A percentile compares a stretch with the other conserved stretches of the same genome.
Conservation (phyloP, 53 echinoderm and acorn worm genomes). For the Paracentrotus lividus region DNA sequence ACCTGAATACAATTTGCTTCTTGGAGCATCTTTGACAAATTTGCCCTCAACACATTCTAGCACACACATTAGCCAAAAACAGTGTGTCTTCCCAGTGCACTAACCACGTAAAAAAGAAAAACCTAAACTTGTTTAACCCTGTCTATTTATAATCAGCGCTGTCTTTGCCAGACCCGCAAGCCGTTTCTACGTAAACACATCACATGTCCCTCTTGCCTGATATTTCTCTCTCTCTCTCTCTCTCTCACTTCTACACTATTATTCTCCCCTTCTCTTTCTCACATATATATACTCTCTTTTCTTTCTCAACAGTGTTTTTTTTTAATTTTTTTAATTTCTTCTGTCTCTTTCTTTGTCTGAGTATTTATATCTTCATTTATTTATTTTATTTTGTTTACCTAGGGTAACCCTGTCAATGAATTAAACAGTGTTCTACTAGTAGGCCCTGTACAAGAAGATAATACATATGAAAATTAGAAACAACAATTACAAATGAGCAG, state of each 20-base stretch:
- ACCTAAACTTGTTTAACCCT: conserved; percentile 39
- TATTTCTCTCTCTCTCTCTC: background rate
- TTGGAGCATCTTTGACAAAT: background rate
- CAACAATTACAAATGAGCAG: too few species aligned
- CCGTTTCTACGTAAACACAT: conserved; percentile 30
- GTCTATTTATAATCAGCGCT: conserved; percentile 50
- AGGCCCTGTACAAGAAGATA: too few species aligned
- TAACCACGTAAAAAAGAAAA: conserved; percentile 16
- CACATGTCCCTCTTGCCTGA: background rate
- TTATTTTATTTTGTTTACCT: background rate
- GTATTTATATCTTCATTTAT: too few species aligned
- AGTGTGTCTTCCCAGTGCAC: background rate
- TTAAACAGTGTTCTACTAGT: too few species aligned
- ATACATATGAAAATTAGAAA: too few species aligned
- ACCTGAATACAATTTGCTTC: background rate
- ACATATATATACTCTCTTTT: too few species aligned
- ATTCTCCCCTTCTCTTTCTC: background rate
- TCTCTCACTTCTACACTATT: background rate
- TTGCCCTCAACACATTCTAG: background rate
- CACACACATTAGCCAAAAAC: conserved; percentile 19
- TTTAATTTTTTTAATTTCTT: background rate
- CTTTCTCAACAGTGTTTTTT: background rate
- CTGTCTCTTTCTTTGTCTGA: background rate
- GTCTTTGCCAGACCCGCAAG: background rate
- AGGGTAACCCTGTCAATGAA: too few species aligned